These are phyloP conservation scores for Cebus imitator DNA, from an alignment of 2,113 vertebrate genomes.

Conservation along the genomic window DNA sequence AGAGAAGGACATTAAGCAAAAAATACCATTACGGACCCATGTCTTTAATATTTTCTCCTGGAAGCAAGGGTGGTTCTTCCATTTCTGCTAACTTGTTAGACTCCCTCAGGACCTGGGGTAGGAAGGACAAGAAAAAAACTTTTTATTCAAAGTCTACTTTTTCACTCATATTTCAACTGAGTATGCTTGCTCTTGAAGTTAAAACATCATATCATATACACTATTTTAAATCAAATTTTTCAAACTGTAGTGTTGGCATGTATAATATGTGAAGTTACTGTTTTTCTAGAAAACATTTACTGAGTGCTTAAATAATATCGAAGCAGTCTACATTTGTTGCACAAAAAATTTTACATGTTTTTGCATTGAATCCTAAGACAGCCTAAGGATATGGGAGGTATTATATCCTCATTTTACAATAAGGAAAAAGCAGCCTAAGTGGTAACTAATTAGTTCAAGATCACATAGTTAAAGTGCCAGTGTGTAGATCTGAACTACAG, in stretches of 20 bases:
- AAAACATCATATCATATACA: not conserved
- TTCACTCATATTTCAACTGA: slow-evolving; percentile 43
- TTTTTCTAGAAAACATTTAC: slow-evolving; percentile 37
- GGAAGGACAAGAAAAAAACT: slow-evolving; percentile 43
- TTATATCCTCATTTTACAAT: not conserved
- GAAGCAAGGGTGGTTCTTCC: slow-evolving; percentile 93
- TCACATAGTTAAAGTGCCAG: not conserved
- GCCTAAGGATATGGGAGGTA: not conserved
- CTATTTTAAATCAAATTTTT: slow-evolving; percentile 20
- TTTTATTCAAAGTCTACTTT: slow-evolving; percentile 54
- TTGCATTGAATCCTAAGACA: not conserved
- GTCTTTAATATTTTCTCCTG: slow-evolving; percentile 94
- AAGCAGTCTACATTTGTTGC: not conserved
- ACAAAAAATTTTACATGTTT: not conserved
- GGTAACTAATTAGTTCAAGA: slow-evolving; percentile 21
- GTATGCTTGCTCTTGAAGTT: slow-evolving; percentile 26
- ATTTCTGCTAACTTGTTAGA: slow-evolving; percentile 90
- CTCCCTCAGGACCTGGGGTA: slow-evolving; percentile 85
- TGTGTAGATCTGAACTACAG: not conserved
- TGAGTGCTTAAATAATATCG: not conserved
- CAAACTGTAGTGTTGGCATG: not conserved
- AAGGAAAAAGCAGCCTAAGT: not conserved
- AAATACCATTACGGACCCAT: slow-evolving; percentile 83
- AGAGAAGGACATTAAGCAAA: slow-evolving; percentile 38
- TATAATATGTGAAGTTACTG: not conserved